phyloP scores from a whole-genome alignment of 2,797 vertebrate genomes.

The Fringilla coelebs region DNA sequence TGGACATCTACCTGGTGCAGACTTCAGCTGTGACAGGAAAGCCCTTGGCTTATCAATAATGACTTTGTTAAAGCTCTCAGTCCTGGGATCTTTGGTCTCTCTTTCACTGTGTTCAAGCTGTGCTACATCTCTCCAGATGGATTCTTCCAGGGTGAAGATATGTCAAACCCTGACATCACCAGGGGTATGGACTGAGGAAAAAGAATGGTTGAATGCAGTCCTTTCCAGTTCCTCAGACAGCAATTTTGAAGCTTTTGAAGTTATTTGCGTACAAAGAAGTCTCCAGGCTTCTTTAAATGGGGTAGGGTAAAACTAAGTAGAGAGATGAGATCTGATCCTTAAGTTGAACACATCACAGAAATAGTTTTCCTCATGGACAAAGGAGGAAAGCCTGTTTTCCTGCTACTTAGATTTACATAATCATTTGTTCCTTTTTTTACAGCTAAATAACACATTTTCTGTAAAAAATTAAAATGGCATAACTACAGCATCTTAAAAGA shows the following conservation, averaged over 20 bases:
- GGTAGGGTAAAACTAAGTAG: background rate
- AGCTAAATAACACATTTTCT: background rate
- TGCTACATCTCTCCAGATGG: background rate
- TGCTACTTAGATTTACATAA: background rate
- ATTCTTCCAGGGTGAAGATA: background rate
- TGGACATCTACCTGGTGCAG: background rate
- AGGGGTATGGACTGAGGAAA: fast-evolving
- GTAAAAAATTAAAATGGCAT: background rate
- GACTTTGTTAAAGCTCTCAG: background rate
- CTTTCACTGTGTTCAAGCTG: background rate
- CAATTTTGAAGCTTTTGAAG: background rate
- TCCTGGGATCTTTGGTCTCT: background rate
- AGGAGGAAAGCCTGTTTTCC: background rate
- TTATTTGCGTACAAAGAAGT: background rate
- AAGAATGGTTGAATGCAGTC: background rate
- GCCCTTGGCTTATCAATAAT: background rate
- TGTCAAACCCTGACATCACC: background rate
- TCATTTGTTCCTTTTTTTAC: background rate
- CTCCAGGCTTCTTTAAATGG: background rate
- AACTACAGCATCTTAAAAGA: background rate
- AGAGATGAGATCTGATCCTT: background rate
- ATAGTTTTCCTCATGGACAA: background rate
- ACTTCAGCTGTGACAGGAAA: background rate
- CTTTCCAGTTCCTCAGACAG: background rate
- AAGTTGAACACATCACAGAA: background rate